Base-by-base conservation (phyloP, 37 sponge, comb jelly and placozoan species). In the Corticium candelabrum region DNA sequence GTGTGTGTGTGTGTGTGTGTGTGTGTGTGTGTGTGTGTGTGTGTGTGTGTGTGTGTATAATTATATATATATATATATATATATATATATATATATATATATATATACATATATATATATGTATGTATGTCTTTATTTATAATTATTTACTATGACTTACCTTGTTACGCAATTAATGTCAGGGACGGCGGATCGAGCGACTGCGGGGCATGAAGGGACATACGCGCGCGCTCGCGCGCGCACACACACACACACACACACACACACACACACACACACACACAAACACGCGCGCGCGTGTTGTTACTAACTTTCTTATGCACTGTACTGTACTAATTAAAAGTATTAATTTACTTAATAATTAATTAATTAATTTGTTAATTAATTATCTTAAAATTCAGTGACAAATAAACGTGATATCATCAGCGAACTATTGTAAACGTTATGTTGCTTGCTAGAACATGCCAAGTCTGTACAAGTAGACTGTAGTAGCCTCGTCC, bases 161-260 rank as follows among this genome's bases (percentile, higher is more conserved):
- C n/a, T n/a, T n/a, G n/a, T n/a, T n/a, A n/a, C n/a, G n/a, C n/a
- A n/a, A n/a, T n/a, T n/a, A n/a, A n/a, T n/a, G n/a, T n/a, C n/a
- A n/a, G n/a, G n/a, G n/a, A n/a, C n/a, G n/a, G n/a, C n/a, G n/a
- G n/a, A n/a, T n/a, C n/a, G n/a, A n/a, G n/a, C n/a, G n/a, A n/a
- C n/a, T 21, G 11, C 5, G 11, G 11, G 11, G 11, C 56, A 43
- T 11, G 11, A 5, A 43, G 11, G 11, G 11, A 43, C 56, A 43
- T 11, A 43, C 56, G 11, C 56, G 11, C 56, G 11, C 56, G 11
- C 56, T 21, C 56, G 11, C 56, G 11, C 56, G 11, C 56, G 11
- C 56, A 43, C 56, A 43, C 56, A 43, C 56, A 43, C 56, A 43
- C 56, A 43, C 56, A 43, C 56, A 43, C 56, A 43, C 56, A 43